Evolutionary conservation across 2,113 vertebrate species (phyloP), one percentile per base, ranked within the genome.

Genomic region (Orthonyx spaldingii): DNA sequence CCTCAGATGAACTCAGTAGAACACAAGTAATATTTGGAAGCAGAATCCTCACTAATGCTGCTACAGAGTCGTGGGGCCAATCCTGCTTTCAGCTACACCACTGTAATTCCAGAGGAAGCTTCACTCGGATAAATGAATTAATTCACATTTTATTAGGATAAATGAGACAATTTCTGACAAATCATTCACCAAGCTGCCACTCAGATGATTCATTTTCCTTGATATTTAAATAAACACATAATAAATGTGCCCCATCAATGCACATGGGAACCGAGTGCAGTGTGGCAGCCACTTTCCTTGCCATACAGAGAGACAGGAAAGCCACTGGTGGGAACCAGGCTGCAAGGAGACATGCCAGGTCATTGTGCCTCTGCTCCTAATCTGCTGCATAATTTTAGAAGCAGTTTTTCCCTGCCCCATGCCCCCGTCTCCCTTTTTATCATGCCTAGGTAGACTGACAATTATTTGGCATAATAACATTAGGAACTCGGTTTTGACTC

Each of bases 151-250:
- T 74, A 78, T 92, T 80, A 55, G 20, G n/a, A 75, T 60, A 86
- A 93, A 85, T 66, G 71, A 75, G 60, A 68, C 69, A 86, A 59
- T 59, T 93, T 85, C 69, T 86, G 79, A 94, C 72, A 95, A 86
- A 94, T 86, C 85, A 88, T 90, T 85, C 72, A 78, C 49, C 61
- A 72, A 87, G 17, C 59, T 85, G 79, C 87, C 71, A 88, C 71
- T 77, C 41, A 55, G 68, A 83, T 90, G 61, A 77, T 77, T 84
- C 81, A 92, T 84, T 55, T 66, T 90, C 55, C 79, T 84, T 66
- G 75, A 66, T 80, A 84, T 84, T 94, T 94, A 86, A 88, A 93
- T 83, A 96, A 96, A 77, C 37, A 70, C 19, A 37, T 72, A 76
- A 46, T 77, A 90, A 89, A 26, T 66, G 74, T 69, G 55, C 37